These are phyloP conservation scores for Zhuqinia jingwanae DNA, from an alignment of 2,888 invertebrate species.

Conservation along the genomic window DNA sequence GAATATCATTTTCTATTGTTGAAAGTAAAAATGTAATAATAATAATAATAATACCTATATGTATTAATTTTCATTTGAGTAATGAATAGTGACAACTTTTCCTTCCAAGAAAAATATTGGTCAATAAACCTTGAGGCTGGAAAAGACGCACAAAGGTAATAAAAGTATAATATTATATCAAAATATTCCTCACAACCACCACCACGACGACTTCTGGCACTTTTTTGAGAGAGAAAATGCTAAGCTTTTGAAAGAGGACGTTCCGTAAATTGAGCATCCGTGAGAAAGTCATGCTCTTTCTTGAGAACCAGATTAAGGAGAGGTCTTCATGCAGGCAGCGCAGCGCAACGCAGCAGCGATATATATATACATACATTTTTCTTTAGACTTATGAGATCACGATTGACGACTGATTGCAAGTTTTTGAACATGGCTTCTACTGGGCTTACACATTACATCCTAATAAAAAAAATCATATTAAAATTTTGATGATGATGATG, in stretches of 20 bases:
- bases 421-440: neutral
- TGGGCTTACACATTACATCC: neutral
- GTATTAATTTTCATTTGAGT: slow-evolving; percentile 23
- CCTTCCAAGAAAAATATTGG: slow-evolving; percentile 29
- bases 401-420: too few species aligned
- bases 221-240: neutral
- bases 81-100: neutral
- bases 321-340: neutral
- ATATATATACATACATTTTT: neutral
- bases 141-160: neutral
- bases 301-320: slow-evolving; percentile 38
- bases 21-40: neutral
- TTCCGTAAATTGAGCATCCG: slow-evolving; percentile 45
- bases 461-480: slow-evolving; percentile 3
- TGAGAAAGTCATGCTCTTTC: slow-evolving; percentile 58
- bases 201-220: neutral
- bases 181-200: neutral
- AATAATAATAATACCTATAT: too few species aligned
- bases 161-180: neutral
- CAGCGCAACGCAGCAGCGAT: too few species aligned
- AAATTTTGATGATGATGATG: neutral
- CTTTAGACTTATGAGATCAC: neutral
- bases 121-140: slow-evolving; percentile 51
- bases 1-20: neutral
- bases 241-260: neutral